A percentile compares a stretch with the other conserved stretches of the same genome.
Evolutionary conservation across 30 jellyfish, hydroid and myxozoan genomes (phyloP).

Genomic region (Sanderia malayensis): DNA sequence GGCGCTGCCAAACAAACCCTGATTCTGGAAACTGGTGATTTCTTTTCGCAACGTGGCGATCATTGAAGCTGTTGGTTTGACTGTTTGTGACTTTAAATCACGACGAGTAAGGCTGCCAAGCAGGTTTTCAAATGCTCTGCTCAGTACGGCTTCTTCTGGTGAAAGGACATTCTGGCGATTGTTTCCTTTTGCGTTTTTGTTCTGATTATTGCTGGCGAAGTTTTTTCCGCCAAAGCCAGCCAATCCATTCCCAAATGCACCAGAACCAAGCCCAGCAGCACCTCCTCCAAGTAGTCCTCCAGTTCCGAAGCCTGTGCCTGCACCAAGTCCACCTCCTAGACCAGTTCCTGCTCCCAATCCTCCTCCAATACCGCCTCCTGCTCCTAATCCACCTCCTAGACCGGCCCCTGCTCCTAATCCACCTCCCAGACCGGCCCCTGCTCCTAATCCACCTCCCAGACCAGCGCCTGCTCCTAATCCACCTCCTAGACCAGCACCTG

Average conservation of each 20-base stretch:
- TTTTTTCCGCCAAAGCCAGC: constrained; percentile 40
- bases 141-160: constrained; percentile 24
- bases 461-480: constrained; percentile 39
- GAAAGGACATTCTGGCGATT: constrained; percentile 27
- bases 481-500: constrained; percentile 42
- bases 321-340: constrained; percentile 48
- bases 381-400: constrained; percentile 25
- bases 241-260: constrained; percentile 26
- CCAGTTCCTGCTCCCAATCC: constrained; percentile 62
- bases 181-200: constrained; percentile 20
- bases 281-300: constrained; percentile 65
- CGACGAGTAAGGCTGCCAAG: constrained; percentile 60
- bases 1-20: constrained; percentile 8
- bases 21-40: constrained; percentile 11
- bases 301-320: constrained; percentile 18
- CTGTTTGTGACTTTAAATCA: constrained; percentile 24
- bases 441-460: constrained; percentile 46
- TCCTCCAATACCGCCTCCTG: constrained; percentile 70
- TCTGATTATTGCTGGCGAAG: background rate
- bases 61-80: constrained; percentile 9
- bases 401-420: constrained; percentile 38
- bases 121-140: constrained; percentile 43
- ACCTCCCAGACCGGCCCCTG: constrained; percentile 57
- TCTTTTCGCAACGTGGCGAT: constrained; percentile 1
- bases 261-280: constrained; percentile 26